Evolutionary conservation across 2,888 invertebrate genomes (phyloP).

Genomic region (Ectemnius cavifrons): DNA sequence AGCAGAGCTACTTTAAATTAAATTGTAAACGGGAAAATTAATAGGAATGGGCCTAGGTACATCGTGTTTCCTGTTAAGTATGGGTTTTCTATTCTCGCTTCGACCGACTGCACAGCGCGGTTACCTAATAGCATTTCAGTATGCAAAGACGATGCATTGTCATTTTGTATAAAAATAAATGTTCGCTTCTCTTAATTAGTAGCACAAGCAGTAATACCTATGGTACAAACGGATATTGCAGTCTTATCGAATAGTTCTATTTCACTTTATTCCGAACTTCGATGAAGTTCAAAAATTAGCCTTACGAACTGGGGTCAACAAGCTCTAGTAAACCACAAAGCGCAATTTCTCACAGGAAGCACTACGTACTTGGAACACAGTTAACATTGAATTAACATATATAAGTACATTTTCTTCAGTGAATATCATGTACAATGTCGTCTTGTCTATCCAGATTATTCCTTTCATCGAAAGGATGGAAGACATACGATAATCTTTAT

Average conservation of each 20-base stretch:
- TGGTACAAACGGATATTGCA: conserved; percentile 32
- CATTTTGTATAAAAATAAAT: conserved; percentile 15
- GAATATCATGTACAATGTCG: conserved; percentile 47
- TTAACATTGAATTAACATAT: conserved; percentile 37
- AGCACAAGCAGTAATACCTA: conserved; percentile 38
- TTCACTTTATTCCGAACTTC: conserved; percentile 21
- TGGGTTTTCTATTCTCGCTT: background rate
- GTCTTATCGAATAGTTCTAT: conserved; percentile 24
- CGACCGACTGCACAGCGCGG: conserved; percentile 3
- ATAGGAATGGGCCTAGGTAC: background rate
- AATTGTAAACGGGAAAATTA: background rate
- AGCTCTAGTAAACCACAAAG: conserved; percentile 37
- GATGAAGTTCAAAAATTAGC: conserved; percentile 25
- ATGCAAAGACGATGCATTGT: conserved; percentile 20
- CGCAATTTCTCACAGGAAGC: conserved; percentile 43
- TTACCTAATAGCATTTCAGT: conserved; percentile 16
- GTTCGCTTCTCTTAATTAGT: conserved; percentile 28
- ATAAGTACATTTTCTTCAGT: conserved; percentile 48
- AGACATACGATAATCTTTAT: background rate
- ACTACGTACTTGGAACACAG: conserved; percentile 40
- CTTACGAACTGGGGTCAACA: conserved; percentile 31
- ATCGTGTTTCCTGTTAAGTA: background rate
- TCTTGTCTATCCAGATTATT: conserved; percentile 1
- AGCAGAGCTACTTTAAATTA: background rate
- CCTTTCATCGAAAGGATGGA: background rate